These are phyloP conservation scores for Heliocidaris tuberculata DNA, from an alignment of 35 echinoderm and acorn worm genomes.

Conservation along the genomic window DNA sequence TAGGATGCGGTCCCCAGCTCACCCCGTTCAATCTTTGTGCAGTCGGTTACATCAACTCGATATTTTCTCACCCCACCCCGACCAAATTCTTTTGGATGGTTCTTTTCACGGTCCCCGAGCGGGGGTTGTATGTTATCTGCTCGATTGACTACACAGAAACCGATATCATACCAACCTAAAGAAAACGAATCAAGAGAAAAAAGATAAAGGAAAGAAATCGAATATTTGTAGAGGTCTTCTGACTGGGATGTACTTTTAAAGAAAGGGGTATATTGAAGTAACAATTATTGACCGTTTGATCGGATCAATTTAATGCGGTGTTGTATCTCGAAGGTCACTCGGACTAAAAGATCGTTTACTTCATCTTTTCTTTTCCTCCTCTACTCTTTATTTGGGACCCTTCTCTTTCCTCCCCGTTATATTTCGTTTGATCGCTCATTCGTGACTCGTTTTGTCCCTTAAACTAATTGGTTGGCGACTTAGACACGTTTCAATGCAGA, in stretches of 20 bases:
- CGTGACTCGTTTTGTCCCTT: conserved; percentile 12
- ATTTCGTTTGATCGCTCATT: conserved; percentile 29
- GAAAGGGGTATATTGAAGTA: background rate
- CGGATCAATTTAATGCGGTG: conserved; percentile 4
- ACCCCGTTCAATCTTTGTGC: conserved; percentile 17
- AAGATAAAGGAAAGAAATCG: conserved; percentile 17
- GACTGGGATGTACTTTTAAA: conserved; percentile 18
- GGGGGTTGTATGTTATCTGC: background rate
- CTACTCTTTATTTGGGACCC: background rate
- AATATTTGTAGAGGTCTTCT: conserved; percentile 23
- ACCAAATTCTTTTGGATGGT: background rate
- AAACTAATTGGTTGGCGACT: conserved; percentile 11
- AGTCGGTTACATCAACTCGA: background rate
- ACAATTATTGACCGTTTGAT: conserved; percentile 27
- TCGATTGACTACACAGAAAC: background rate
- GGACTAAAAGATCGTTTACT: conserved; percentile 34
- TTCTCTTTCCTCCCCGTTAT: background rate
- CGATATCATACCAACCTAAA: background rate
- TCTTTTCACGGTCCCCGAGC: background rate
- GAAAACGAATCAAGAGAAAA: background rate
- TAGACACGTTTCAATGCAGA: background rate
- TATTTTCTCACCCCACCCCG: conserved; percentile 24
- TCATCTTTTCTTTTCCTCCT: background rate
- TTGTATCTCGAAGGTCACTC: conserved; percentile 17
- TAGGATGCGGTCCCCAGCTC: background rate